Conservation (phyloP, 35 echinoderm and acorn worm genomes). For the Patiria miniata region DNA sequence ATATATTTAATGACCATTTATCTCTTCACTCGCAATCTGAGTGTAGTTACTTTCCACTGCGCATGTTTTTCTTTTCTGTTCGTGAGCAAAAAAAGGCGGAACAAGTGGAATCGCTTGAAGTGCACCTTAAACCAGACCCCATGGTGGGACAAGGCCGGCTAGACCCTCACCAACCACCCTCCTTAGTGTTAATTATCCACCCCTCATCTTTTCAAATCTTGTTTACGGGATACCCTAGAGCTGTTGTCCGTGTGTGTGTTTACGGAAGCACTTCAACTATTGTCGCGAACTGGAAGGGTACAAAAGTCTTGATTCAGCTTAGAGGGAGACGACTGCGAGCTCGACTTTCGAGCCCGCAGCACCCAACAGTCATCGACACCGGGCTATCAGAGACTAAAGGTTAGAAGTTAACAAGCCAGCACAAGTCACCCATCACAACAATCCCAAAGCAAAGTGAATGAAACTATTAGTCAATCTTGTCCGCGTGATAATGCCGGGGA, state of each 20-base stretch:
- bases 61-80: too few species aligned
- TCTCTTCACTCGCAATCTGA: too few species aligned
- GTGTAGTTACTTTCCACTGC: too few species aligned
- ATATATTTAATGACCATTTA: too few species aligned
- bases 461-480: slow-evolving; percentile 28
- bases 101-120: too few species aligned
- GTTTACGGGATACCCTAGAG: background rate
- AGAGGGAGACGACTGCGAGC: background rate
- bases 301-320: background rate
- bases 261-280: slow-evolving; percentile 7
- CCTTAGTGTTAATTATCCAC: too few species aligned
- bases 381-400: background rate
- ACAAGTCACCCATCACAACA: background rate
- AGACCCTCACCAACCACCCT: too few species aligned
- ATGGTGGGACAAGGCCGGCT: too few species aligned
- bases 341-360: too few species aligned
- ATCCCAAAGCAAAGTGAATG: background rate
- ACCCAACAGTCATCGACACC: background rate
- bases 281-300: background rate
- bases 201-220: background rate
- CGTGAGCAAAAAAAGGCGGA: too few species aligned
- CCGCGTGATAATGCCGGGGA: slow-evolving; percentile 1
- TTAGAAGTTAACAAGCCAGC: background rate
- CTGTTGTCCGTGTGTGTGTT: background rate
- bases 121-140: too few species aligned